Evolutionary conservation across 2,888 invertebrate genomes (phyloP).

Genomic region (Harpalus rufipes): DNA sequence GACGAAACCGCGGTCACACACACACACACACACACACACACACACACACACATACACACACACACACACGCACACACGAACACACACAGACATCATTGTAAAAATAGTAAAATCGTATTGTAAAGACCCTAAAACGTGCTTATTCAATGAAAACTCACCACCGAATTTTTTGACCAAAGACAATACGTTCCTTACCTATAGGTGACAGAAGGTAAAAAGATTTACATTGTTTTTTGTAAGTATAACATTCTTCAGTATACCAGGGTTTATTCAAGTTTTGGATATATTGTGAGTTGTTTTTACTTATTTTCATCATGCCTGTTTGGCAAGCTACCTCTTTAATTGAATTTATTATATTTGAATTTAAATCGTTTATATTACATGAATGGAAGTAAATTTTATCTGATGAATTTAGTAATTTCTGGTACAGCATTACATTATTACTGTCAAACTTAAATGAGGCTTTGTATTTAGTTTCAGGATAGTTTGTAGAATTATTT

Average conservation of each 20-base stretch:
- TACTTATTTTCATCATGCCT: neutral
- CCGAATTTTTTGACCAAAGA: too few species aligned
- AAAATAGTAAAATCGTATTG: too few species aligned
- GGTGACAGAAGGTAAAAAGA: too few species aligned
- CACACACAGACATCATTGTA: too few species aligned
- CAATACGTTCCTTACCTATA: too few species aligned
- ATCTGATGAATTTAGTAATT: neutral
- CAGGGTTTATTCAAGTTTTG: neutral
- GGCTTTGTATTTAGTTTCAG: neutral
- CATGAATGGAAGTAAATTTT: neutral
- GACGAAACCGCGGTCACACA: too few species aligned
- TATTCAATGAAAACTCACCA: too few species aligned
- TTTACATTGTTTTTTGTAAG: neutral
- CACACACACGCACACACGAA: too few species aligned
- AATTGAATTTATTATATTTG: neutral
- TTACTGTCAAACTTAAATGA: neutral
- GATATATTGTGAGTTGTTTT: neutral
- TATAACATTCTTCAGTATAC: neutral
- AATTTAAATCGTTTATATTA: neutral
- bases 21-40: too few species aligned
- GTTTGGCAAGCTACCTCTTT: neutral
- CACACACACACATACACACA: too few species aligned
- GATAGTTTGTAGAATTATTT: neutral
- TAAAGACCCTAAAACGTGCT: too few species aligned
- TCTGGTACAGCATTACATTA: neutral